Conservation (phyloP, 2,888 invertebrate genomes). For the Muschampia plurimacula region DNA sequence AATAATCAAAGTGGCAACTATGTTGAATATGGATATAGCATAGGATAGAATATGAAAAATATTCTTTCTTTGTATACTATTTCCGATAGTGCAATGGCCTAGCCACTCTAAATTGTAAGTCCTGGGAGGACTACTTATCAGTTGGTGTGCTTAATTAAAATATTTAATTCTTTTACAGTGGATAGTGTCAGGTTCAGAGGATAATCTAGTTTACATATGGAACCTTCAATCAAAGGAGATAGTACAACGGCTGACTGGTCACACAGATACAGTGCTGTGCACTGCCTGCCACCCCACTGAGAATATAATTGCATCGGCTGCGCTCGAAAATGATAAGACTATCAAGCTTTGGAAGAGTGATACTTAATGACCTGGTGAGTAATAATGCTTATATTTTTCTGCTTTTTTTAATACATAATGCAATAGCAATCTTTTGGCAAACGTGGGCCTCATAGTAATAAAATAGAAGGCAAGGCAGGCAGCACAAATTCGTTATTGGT, state of each 20-base stretch:
- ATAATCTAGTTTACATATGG: slow-evolving; percentile 99
- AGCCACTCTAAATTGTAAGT: too few relatives aligned
- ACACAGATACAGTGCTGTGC: slow-evolving; percentile 97
- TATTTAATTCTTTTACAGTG: slow-evolving; percentile 87
- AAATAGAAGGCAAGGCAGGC: too few relatives aligned
- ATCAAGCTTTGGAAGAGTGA: slow-evolving; percentile 99
- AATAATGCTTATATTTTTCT: not conserved
- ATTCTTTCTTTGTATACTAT: too few relatives aligned
- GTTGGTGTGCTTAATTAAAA: not conserved
- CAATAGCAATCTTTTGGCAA: too few relatives aligned
- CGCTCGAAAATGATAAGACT: slow-evolving; percentile 99
- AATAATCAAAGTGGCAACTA: too few relatives aligned
- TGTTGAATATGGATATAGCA: too few relatives aligned
- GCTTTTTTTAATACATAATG: not conserved
- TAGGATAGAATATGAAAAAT: too few relatives aligned
- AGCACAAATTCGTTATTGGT: too few relatives aligned
- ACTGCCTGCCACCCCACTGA: slow-evolving; percentile 99
- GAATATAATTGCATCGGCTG: slow-evolving; percentile 99
- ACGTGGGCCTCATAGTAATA: too few relatives aligned
- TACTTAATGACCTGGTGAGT: slow-evolving; percentile 85
- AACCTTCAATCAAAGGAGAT: slow-evolving; percentile 99
- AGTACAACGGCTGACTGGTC: slow-evolving; percentile 98
- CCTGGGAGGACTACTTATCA: too few relatives aligned
- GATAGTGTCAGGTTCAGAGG: slow-evolving; percentile 99
- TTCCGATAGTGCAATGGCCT: too few relatives aligned